Percentiles rank a stretch among this genome's conserved stretches.
Conservation (phyloP, 2,888 invertebrate species). For the Idaea straminata region DNA sequence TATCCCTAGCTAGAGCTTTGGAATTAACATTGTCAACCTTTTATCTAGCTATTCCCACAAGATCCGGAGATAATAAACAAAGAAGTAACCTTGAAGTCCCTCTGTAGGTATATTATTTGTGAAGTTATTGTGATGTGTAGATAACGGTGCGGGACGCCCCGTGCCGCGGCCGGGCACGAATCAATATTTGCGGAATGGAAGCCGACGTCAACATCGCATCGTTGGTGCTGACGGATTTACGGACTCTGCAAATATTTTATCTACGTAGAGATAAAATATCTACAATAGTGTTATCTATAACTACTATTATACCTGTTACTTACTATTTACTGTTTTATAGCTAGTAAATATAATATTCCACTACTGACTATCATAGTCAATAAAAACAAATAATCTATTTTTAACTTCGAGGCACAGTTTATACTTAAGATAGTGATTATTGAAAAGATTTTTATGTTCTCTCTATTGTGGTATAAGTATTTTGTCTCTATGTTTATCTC, state of each 20-base stretch:
- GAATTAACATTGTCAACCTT: no score
- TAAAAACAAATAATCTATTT: no score
- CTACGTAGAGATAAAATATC: not conserved
- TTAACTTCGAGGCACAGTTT: no score
- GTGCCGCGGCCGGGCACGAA: slow-evolving; percentile 31
- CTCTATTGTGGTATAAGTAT: not conserved
- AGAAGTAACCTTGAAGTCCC: not conserved
- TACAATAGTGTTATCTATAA: not conserved
- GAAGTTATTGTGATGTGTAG: slow-evolving; percentile 3
- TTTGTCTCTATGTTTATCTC: not conserved
- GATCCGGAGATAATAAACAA: not conserved
- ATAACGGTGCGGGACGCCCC: slow-evolving; percentile 34
- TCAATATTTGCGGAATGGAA: slow-evolving; percentile 40
- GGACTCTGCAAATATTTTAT: slow-evolving; percentile 12
- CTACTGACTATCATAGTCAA: no score
- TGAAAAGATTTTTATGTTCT: not conserved
- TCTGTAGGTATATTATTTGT: not conserved
- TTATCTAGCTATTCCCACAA: no score
- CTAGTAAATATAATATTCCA: no score
- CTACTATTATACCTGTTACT: not conserved
- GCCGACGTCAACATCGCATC: slow-evolving; percentile 3
- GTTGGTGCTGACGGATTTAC: slow-evolving; percentile 34
- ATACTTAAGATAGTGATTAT: not conserved
- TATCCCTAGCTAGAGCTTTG: no score
- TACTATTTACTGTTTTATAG: no score